Conservation (phyloP, 2,888 invertebrate species). For the Parelbella ahira region DNA sequence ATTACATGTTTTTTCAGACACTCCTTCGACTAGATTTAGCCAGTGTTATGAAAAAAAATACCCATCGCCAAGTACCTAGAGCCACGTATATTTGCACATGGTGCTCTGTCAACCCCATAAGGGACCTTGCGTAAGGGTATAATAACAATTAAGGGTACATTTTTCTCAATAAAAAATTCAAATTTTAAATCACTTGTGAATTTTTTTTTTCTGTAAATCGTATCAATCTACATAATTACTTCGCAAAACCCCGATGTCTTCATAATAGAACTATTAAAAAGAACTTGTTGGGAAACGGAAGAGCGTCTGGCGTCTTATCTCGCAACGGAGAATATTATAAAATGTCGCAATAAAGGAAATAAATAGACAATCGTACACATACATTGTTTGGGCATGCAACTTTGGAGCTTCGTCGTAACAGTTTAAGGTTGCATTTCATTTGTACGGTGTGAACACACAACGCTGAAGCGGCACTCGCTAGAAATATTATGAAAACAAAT, state of each 20-base stretch:
- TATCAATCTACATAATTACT: constrained; percentile 11
- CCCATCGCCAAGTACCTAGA: no score
- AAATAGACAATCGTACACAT: constrained; percentile 68
- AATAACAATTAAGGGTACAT: no score
- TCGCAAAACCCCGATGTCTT: constrained; percentile 13
- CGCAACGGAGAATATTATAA: constrained; percentile 74
- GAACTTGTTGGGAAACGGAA: constrained; percentile 57
- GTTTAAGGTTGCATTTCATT: constrained; percentile 41
- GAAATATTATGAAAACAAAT: constrained; percentile 80
- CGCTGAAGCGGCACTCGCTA: constrained; percentile 51
- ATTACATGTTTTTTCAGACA: constrained; percentile 6
- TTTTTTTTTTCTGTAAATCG: no score
- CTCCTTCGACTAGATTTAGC: no score
- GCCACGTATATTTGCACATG: no score
- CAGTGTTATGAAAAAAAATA: no score
- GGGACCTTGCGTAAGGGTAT: no score
- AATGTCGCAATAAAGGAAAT: constrained; percentile 76
- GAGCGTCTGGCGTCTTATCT: constrained; percentile 66
- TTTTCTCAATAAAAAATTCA: no score
- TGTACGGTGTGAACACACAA: constrained; percentile 43
- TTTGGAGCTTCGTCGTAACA: constrained; percentile 37
- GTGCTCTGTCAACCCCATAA: no score
- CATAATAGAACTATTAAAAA: constrained; percentile 41
- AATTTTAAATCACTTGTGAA: no score
- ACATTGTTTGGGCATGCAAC: constrained; percentile 31